Evolutionary conservation across 2,888 invertebrate genomes (phyloP).

Genomic region (Cataglyphis altisquamis): DNA sequence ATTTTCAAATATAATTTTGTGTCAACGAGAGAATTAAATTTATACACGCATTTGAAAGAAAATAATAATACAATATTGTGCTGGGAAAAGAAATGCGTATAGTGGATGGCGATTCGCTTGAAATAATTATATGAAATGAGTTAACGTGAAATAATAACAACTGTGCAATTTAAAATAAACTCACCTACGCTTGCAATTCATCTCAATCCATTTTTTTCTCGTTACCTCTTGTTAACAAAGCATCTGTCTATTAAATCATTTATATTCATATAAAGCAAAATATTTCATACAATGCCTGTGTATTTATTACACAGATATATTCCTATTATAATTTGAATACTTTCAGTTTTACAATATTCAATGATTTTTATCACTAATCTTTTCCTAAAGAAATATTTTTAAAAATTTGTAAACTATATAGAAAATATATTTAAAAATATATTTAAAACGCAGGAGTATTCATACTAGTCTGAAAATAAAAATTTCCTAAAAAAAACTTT

Average conservation of each 20-base stretch:
- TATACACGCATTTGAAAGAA: background rate
- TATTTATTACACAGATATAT: background rate
- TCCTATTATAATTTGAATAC: background rate
- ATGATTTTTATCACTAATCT: background rate
- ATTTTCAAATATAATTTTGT: slow-evolving; percentile 15
- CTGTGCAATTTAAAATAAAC: slow-evolving; percentile 25
- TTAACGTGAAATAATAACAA: slow-evolving; percentile 20
- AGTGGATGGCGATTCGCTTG: background rate
- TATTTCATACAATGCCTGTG: background rate
- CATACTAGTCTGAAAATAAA: background rate
- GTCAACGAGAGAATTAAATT: background rate
- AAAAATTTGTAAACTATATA: background rate
- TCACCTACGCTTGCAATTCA: background rate
- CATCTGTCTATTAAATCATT: slow-evolving; percentile 12
- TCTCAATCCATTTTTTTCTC: slow-evolving; percentile 7
- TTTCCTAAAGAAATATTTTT: background rate
- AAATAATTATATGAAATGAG: background rate
- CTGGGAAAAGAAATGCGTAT: background rate
- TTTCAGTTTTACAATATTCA: background rate
- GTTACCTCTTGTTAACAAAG: slow-evolving; percentile 21
- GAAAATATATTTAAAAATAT: background rate
- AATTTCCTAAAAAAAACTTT: background rate
- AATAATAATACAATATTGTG: background rate
- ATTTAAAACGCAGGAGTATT: background rate
- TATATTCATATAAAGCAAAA: background rate